phyloP scores from a whole-genome alignment of 2,888 invertebrate species.

The Heliconius ismenius region DNA sequence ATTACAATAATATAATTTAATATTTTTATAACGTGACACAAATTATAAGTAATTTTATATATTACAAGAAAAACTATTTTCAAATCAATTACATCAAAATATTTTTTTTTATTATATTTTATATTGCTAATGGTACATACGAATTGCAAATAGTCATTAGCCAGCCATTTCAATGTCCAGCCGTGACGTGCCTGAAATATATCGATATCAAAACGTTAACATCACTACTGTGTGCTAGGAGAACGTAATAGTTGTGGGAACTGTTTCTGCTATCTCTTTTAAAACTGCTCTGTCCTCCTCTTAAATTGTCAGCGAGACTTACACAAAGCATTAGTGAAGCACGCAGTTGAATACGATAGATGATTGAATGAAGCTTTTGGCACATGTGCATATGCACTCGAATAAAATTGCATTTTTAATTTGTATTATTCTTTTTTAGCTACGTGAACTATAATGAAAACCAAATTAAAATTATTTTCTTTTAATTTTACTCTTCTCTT shows the following conservation, averaged over 20 bases:
- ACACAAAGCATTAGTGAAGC: slow-evolving; percentile 44
- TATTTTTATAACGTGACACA: no score
- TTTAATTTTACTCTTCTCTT: no score
- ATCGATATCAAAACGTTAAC: slow-evolving; percentile 36
- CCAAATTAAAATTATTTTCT: no score
- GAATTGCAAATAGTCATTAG: background rate
- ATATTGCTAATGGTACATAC: background rate
- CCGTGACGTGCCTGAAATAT: background rate
- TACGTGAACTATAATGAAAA: slow-evolving; percentile 8
- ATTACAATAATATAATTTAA: no score
- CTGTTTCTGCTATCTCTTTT: slow-evolving; percentile 65
- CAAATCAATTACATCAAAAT: no score
- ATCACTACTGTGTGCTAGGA: slow-evolving; percentile 62
- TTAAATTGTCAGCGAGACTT: slow-evolving; percentile 65
- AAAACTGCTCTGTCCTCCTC: slow-evolving; percentile 62
- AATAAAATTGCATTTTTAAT: slow-evolving; percentile 26
- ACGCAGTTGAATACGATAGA: slow-evolving; percentile 52
- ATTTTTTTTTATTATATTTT: no score
- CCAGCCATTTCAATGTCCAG: background rate
- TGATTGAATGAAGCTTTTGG: slow-evolving; percentile 49
- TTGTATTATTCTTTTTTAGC: slow-evolving; percentile 13
- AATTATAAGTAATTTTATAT: no score
- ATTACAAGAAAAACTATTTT: no score
- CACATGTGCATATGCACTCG: slow-evolving; percentile 31
- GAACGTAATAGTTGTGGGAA: slow-evolving; percentile 81